phyloP scores from a whole-genome alignment of 2,113 vertebrate species.

The Rhodinocichla rosea region DNA sequence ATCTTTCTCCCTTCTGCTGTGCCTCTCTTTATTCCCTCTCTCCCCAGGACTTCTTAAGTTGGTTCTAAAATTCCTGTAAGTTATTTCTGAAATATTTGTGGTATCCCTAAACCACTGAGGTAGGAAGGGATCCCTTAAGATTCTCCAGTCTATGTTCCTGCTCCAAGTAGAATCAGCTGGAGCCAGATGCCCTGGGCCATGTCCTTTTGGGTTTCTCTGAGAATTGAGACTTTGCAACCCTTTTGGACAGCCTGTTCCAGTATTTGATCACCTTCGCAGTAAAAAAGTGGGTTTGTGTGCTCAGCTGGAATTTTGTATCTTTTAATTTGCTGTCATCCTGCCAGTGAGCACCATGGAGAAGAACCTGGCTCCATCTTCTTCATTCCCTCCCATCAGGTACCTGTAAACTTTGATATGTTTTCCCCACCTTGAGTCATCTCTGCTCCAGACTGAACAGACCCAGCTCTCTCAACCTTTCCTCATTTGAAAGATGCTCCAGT shows the following conservation, averaged over 20 bases:
- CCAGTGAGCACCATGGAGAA: background rate
- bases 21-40: background rate
- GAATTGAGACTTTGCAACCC: background rate
- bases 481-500: background rate
- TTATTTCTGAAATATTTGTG: background rate
- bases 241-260: background rate
- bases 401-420: background rate
- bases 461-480: background rate
- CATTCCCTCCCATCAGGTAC: background rate
- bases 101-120: background rate
- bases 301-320: background rate
- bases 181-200: background rate
- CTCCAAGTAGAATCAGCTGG: background rate
- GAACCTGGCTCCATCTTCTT: background rate
- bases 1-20: background rate
- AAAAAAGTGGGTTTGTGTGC: background rate
- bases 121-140: background rate
- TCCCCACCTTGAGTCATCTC: fast-evolving
- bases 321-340: background rate
- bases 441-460: background rate
- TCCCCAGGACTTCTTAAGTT: background rate
- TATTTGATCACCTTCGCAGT: background rate
- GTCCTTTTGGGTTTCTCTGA: background rate
- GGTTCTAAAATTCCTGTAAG: background rate
- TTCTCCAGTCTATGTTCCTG: background rate